These are phyloP conservation scores for Gonioctena quinquepunctata DNA, from an alignment of 1,140 invertebrate genomes.

Conservation along the genomic window DNA sequence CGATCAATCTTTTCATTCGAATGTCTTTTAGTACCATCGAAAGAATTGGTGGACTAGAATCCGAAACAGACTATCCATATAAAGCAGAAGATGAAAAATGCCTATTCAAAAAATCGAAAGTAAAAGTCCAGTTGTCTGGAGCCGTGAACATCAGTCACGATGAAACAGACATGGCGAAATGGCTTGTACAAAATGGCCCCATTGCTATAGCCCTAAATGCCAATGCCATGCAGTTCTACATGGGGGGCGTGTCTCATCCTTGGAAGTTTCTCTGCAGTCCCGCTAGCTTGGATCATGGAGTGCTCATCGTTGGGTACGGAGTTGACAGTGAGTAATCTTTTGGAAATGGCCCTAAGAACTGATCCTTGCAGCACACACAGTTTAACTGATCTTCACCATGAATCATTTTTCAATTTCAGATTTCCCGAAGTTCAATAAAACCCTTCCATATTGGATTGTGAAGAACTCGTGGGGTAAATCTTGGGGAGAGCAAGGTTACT, in stretches of 20 bases:
- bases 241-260: slow-evolving; percentile 96
- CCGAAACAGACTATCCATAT: slow-evolving; percentile 92
- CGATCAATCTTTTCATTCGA: too few relatives aligned
- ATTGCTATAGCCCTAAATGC: slow-evolving; percentile 98
- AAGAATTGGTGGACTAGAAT: slow-evolving; percentile 87
- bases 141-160: slow-evolving; percentile 88
- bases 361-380: too few relatives aligned
- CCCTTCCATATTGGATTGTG: slow-evolving; percentile 87
- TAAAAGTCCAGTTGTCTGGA: slow-evolving; percentile 75
- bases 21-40: slow-evolving; percentile 74
- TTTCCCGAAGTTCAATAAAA: slow-evolving; percentile 80
- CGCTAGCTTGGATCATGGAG: slow-evolving; percentile 84
- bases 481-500: slow-evolving; percentile 95
- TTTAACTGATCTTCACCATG: neutral
- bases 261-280: slow-evolving; percentile 85
- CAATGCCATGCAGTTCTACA: slow-evolving; percentile 97
- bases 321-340: slow-evolving; percentile 65
- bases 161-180: slow-evolving; percentile 92
- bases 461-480: slow-evolving; percentile 90
- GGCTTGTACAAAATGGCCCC: slow-evolving; percentile 89
- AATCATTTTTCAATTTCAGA: slow-evolving; percentile 59
- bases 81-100: slow-evolving; percentile 82
- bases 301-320: slow-evolving; percentile 91
- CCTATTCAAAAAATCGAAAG: slow-evolving; percentile 69
- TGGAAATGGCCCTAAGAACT: neutral